Evolutionary conservation across 2,113 vertebrate species (phyloP).

Genomic region (Cercopithecus mona): DNA sequence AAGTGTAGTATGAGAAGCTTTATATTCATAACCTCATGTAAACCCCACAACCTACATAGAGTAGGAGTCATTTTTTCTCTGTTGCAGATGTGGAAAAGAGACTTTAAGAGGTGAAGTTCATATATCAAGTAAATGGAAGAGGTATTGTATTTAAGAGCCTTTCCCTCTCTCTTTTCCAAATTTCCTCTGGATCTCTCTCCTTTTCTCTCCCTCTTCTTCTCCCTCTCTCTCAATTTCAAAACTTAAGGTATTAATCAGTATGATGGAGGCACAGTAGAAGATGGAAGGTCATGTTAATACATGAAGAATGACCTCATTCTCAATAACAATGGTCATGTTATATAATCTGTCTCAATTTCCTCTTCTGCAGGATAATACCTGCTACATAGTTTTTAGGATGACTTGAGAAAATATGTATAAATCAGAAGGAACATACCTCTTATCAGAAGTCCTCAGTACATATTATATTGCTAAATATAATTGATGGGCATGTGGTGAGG

Average conservation of each 20-base stretch:
- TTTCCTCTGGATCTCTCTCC: not conserved
- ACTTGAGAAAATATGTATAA: not conserved
- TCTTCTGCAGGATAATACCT: not conserved
- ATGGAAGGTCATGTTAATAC: no score
- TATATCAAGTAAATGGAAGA: not conserved
- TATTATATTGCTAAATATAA: not conserved
- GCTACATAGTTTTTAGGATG: not conserved
- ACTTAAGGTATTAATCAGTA: not conserved
- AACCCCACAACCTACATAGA: not conserved
- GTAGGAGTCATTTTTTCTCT: not conserved
- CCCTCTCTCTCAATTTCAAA: not conserved
- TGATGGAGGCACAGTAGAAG: not conserved
- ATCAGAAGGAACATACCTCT: not conserved
- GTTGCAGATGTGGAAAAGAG: not conserved
- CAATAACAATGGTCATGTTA: not conserved
- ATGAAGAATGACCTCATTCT: not conserved
- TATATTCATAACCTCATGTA: not conserved
- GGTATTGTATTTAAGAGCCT: not conserved
- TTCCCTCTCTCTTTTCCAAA: not conserved
- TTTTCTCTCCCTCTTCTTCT: not conserved
- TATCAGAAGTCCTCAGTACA: not conserved
- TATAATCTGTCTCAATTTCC: not conserved
- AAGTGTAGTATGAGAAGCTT: not conserved
- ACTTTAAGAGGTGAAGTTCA: not conserved
- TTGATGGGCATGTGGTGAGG: not conserved